These are phyloP conservation scores for Vireo altiloquus DNA, from an alignment of 2,113 vertebrate species.

Conservation along the genomic window DNA sequence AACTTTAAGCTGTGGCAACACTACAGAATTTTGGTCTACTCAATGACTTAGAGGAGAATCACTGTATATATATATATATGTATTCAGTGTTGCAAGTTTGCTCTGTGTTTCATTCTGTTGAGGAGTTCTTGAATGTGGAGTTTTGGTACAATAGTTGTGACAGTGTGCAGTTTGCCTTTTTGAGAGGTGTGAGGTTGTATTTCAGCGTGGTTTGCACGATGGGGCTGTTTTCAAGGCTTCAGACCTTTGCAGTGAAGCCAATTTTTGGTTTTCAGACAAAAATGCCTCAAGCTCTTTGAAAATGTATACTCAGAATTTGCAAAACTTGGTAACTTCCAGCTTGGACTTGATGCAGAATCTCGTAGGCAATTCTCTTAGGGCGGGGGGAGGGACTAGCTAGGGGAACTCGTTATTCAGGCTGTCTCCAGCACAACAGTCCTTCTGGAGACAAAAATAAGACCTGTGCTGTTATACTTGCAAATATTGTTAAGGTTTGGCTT, in stretches of 20 bases:
- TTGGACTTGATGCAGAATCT: background rate
- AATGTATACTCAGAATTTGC: background rate
- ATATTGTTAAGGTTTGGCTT: background rate
- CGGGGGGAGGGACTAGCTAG: background rate
- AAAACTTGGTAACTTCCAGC: background rate
- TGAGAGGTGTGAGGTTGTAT: background rate
- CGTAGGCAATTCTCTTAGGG: conserved; percentile 8
- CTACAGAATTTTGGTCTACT: background rate
- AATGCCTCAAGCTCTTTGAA: background rate
- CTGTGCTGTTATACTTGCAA: background rate
- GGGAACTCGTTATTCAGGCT: conserved; percentile 9
- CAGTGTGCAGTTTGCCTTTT: background rate
- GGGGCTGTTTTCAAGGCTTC: background rate
- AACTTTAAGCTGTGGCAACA: background rate
- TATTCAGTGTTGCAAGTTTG: background rate
- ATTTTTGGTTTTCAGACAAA: background rate
- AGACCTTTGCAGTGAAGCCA: background rate
- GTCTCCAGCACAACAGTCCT: background rate
- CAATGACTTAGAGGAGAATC: background rate
- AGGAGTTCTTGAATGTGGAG: background rate
- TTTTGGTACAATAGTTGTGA: background rate
- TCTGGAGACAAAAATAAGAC: background rate
- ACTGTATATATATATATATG: background rate
- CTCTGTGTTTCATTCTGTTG: background rate
- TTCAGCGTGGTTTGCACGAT: accelerated